Evolutionary conservation across 23 tunicate species (phyloP).

Genomic region (Trididemnum clinides): DNA sequence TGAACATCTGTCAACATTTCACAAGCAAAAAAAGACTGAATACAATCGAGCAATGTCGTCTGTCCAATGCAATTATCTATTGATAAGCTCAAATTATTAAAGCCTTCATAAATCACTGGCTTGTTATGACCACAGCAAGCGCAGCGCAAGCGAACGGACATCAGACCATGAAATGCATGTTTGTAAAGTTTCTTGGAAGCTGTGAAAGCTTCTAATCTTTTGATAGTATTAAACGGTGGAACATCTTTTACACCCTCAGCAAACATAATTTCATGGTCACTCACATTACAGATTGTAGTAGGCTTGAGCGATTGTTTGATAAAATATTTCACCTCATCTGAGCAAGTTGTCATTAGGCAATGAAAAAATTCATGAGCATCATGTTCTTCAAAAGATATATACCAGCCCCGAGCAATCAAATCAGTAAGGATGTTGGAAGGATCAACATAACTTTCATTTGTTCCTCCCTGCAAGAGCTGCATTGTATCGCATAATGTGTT

Average conservation of each 20-base stretch:
- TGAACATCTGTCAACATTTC: constrained; percentile 59
- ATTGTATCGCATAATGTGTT: constrained; percentile 12
- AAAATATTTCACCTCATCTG: constrained; percentile 46
- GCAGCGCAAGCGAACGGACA: constrained; percentile 57
- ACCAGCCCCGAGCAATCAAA: constrained; percentile 68
- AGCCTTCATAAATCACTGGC: constrained; percentile 69
- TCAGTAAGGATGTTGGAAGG: constrained; percentile 55
- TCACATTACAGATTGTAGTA: neutral
- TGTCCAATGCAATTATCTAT: neutral
- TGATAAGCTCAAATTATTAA: constrained; percentile 79
- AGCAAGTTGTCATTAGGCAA: constrained; percentile 54
- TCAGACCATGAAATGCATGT: constrained; percentile 48
- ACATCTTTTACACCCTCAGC: neutral
- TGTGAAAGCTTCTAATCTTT: neutral
- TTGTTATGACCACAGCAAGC: constrained; percentile 50
- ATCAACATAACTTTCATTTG: neutral
- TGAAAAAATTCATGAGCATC: constrained; percentile 96
- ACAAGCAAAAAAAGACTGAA: constrained; percentile 44
- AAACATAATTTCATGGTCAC: neutral
- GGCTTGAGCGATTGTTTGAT: neutral
- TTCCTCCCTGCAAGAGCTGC: neutral
- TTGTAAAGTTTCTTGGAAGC: neutral
- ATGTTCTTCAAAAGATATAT: constrained; percentile 75
- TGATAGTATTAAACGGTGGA: neutral
- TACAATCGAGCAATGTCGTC: constrained; percentile 54